phyloP scores from a whole-genome alignment of 2,113 vertebrate genomes.

The Carollia perspicillata region DNA sequence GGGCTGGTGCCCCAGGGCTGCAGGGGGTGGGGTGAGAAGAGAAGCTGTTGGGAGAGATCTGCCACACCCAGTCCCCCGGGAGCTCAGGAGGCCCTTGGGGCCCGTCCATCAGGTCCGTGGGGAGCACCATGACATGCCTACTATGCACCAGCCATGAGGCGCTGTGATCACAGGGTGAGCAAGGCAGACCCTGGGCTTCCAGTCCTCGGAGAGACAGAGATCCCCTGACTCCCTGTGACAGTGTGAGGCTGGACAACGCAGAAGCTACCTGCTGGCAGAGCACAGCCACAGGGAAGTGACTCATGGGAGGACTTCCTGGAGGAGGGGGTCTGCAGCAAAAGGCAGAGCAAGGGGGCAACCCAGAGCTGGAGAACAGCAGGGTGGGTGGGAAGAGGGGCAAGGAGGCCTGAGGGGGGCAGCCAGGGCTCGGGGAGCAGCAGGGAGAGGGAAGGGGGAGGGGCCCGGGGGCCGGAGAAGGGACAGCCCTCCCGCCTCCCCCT shows the following conservation, averaged over 20 bases:
- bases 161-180: neutral
- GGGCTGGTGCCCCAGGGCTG: neutral
- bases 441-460: accelerated
- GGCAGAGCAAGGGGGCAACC: neutral
- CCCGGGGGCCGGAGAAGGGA: neutral
- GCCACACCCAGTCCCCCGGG: neutral
- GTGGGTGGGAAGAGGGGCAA: neutral
- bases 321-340: neutral
- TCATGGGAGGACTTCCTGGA: neutral
- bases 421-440: accelerated
- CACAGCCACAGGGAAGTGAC: neutral
- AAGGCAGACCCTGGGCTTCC: neutral
- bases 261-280: neutral
- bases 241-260: neutral
- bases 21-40: neutral
- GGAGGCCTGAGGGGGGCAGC: neutral
- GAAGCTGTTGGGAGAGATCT: neutral
- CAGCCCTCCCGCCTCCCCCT: neutral
- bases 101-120: neutral
- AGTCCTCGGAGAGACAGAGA: accelerated
- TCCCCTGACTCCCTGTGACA: too few relatives aligned
- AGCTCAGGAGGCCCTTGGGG: neutral
- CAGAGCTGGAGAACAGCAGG: neutral
- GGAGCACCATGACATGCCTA: accelerated
- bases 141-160: neutral